A percentile compares a stretch with the other conserved stretches of the same genome.
phyloP scores from a whole-genome alignment of 2,888 invertebrate species.

The Lithodes maja region DNA sequence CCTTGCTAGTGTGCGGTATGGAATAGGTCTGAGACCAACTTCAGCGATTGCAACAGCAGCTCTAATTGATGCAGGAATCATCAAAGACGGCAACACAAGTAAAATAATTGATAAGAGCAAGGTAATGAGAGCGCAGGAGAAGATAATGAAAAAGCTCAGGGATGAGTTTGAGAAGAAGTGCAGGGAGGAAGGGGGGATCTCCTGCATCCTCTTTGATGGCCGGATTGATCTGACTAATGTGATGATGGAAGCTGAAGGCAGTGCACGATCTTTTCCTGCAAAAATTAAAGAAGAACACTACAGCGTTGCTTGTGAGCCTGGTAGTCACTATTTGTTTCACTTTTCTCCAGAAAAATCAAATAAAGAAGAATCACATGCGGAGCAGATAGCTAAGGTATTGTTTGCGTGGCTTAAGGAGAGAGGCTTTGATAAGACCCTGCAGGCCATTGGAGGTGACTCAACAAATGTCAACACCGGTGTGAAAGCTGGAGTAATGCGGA shows the following conservation, averaged over 20 bases:
- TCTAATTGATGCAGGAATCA: conserved; percentile 30
- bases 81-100: conserved; percentile 1
- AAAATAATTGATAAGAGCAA: conserved; percentile 14
- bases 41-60: conserved; percentile 15
- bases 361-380: conserved; percentile 36
- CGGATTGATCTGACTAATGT: conserved; percentile 47
- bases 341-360: conserved; percentile 31
- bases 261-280: conserved; percentile 30
- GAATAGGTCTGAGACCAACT: conserved; percentile 24
- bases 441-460: conserved; percentile 29
- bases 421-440: conserved; percentile 35
- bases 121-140: conserved; percentile 36
- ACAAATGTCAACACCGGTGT: conserved; percentile 47
- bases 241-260: conserved; percentile 47
- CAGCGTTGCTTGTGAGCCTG: conserved; percentile 38
- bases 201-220: conserved; percentile 53
- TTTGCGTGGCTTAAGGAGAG: conserved; percentile 40
- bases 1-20: conserved; percentile 20
- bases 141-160: conserved; percentile 42
- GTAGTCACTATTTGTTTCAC: conserved; percentile 37
- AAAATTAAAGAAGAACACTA: conserved; percentile 35
- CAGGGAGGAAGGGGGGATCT: conserved; percentile 1
- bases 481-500: conserved; percentile 16
- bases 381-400: conserved; percentile 44
- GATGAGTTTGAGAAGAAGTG: conserved; percentile 32